Evolutionary conservation across 2,888 invertebrate genomes (phyloP).

Genomic region (Limenitis camilla): DNA sequence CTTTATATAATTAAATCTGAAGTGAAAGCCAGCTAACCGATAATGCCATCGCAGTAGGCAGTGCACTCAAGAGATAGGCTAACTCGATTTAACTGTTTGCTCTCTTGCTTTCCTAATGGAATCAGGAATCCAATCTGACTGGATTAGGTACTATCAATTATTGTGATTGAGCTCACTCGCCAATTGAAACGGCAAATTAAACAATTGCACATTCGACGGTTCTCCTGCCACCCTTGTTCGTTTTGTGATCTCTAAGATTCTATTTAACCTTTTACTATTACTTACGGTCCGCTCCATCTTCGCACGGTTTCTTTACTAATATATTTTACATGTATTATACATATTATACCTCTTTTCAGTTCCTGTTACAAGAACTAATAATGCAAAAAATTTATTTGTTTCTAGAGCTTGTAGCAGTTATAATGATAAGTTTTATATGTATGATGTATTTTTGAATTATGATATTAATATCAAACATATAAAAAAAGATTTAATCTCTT

Average conservation of each 20-base stretch:
- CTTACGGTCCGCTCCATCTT: too few relatives aligned
- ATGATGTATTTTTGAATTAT: too few relatives aligned
- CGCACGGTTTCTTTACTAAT: too few relatives aligned
- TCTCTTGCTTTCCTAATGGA: conserved; percentile 38
- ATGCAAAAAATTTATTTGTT: too few relatives aligned
- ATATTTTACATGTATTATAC: background rate
- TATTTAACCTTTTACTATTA: too few relatives aligned
- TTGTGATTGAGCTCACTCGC: conserved; percentile 38
- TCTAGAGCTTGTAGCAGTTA: too few relatives aligned
- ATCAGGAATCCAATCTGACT: conserved; percentile 47
- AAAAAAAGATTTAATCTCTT: too few relatives aligned
- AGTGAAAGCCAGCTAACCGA: conserved; percentile 8
- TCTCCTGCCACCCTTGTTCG: background rate
- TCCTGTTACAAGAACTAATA: too few relatives aligned
- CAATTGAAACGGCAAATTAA: conserved; percentile 22
- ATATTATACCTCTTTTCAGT: too few relatives aligned
- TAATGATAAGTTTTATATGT: too few relatives aligned
- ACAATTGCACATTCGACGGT: conserved; percentile 7
- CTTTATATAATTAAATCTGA: background rate
- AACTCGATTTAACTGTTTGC: conserved; percentile 29
- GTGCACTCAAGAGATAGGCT: conserved; percentile 23
- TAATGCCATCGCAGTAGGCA: conserved; percentile 16
- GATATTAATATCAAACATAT: too few relatives aligned
- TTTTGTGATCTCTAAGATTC: background rate
- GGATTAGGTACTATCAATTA: conserved; percentile 44